Percentiles rank a stretch among this genome's conserved stretches.
phyloP scores from a whole-genome alignment of 2,888 invertebrate genomes.

The Netelia fuscicornis region DNA sequence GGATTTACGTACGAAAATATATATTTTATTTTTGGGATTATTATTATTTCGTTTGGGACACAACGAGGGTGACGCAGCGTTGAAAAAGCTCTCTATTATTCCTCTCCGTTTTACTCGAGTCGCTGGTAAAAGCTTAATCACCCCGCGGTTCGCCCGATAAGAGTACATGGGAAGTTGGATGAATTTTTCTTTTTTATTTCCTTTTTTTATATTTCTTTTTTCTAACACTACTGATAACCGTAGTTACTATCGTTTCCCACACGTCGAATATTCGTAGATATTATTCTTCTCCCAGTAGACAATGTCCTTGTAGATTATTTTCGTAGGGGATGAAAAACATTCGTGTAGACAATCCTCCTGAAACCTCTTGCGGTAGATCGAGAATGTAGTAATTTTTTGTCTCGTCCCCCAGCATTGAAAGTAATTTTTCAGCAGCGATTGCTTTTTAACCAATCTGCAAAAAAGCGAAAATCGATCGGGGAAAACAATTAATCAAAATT shows the following conservation, averaged over 20 bases:
- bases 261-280: neutral
- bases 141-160: constrained; percentile 42
- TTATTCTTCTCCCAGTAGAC: constrained; percentile 1
- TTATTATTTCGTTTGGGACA: constrained; percentile 26
- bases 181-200: too few relatives aligned
- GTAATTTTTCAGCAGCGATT: too few relatives aligned
- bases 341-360: neutral
- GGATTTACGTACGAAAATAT: neutral
- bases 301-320: constrained; percentile 1
- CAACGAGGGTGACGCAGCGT: neutral
- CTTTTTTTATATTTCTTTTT: neutral
- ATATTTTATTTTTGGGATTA: neutral
- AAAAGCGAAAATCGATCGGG: neutral
- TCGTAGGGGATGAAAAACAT: neutral
- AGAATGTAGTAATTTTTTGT: neutral
- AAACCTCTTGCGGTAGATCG: neutral
- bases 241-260: neutral
- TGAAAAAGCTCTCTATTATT: constrained; percentile 54
- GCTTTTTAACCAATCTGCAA: neutral
- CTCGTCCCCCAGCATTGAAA: neutral
- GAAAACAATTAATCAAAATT: too few relatives aligned
- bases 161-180: neutral
- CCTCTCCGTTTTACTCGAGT: constrained; percentile 44
- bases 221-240: neutral
- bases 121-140: constrained; percentile 58